Conservation (phyloP, 1,140 invertebrate species). For the Philopotamus ludificatus region DNA sequence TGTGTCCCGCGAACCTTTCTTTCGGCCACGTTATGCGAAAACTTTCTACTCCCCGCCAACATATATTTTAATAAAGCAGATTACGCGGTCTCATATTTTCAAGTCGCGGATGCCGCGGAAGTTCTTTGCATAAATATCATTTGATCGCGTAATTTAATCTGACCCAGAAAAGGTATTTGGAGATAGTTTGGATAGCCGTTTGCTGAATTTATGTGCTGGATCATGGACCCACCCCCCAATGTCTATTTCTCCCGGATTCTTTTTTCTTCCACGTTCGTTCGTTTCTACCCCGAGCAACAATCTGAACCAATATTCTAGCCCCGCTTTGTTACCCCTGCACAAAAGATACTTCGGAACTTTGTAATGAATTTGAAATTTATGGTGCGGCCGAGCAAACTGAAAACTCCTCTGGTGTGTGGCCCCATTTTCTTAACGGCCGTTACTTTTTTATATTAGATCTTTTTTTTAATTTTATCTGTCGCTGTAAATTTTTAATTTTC, state of each 20-base stretch:
- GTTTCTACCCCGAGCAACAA: slow-evolving; percentile 12
- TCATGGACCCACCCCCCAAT: slow-evolving; percentile 31
- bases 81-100: too few species aligned
- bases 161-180: slow-evolving; percentile 20
- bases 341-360: slow-evolving; percentile 36
- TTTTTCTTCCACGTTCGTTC: slow-evolving; percentile 21
- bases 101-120: too few species aligned
- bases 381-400: slow-evolving; percentile 10
- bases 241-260: slow-evolving; percentile 31
- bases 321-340: neutral
- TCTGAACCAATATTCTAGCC: slow-evolving; percentile 22
- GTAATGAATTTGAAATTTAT: slow-evolving; percentile 41
- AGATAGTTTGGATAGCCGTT: slow-evolving; percentile 35
- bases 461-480: neutral
- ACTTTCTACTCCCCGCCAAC: too few species aligned
- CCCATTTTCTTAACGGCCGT: neutral
- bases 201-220: slow-evolving; percentile 31
- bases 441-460: neutral
- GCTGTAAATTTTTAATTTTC: neutral
- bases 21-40: too few species aligned
- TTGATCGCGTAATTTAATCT: slow-evolving; percentile 39
- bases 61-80: too few species aligned
- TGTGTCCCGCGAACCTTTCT: too few species aligned
- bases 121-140: slow-evolving; percentile 35
- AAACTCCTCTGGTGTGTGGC: slow-evolving; percentile 5